Evolutionary conservation across 2,888 invertebrate genomes (phyloP).

Genomic region (Sturmia bella): DNA sequence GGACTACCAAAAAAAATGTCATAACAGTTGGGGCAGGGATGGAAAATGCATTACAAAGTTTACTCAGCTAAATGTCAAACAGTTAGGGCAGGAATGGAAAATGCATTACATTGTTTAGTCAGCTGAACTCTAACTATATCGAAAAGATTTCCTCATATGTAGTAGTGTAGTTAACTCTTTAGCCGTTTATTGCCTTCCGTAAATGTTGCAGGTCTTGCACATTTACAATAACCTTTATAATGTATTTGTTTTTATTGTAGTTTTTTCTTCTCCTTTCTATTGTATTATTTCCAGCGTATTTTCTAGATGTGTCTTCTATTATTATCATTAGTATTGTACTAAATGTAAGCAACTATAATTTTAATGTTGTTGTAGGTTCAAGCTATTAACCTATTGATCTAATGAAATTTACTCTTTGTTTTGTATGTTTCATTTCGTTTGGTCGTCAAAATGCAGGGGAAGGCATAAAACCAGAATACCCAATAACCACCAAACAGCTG

Average conservation of each 20-base stretch:
- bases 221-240: slow-evolving; percentile 8
- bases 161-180: neutral
- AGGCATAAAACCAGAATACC: slow-evolving; percentile 57
- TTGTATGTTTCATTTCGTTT: slow-evolving; percentile 30
- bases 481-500: neutral
- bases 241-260: slow-evolving; percentile 9
- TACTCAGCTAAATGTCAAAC: too few relatives aligned
- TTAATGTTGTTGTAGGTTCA: slow-evolving; percentile 64
- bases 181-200: neutral
- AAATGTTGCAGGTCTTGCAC: neutral
- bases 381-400: slow-evolving; percentile 70
- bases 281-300: slow-evolving; percentile 33
- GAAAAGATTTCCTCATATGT: neutral
- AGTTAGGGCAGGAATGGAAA: too few relatives aligned
- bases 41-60: too few relatives aligned
- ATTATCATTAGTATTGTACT: slow-evolving; percentile 49
- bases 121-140: too few relatives aligned
- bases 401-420: slow-evolving; percentile 65
- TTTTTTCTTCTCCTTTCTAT: neutral
- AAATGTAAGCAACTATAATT: slow-evolving; percentile 45
- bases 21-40: too few relatives aligned
- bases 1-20: too few relatives aligned
- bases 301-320: slow-evolving; percentile 58
- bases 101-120: too few relatives aligned
- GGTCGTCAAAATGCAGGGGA: slow-evolving; percentile 24